Conservation (phyloP, 2,888 invertebrate genomes). For the Pseudoips prasinana region DNA sequence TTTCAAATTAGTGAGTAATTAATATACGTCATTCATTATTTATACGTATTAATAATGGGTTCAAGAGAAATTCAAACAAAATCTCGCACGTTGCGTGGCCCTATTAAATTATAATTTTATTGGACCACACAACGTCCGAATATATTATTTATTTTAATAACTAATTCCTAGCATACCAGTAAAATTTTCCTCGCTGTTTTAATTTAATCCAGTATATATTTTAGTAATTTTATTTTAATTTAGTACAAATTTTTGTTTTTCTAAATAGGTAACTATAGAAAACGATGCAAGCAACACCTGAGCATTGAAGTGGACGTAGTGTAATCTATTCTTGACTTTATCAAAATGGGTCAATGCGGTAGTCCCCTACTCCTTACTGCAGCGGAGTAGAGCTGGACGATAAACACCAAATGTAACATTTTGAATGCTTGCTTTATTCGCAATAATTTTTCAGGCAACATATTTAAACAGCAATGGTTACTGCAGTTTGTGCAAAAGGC, state of each 20-base stretch:
- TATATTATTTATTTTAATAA: too few relatives aligned
- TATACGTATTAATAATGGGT: too few relatives aligned
- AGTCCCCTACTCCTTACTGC: conserved; percentile 57
- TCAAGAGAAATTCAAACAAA: too few relatives aligned
- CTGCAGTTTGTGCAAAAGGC: neutral
- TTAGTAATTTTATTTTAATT: too few relatives aligned
- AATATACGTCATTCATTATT: too few relatives aligned
- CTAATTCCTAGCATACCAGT: too few relatives aligned
- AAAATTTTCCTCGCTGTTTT: too few relatives aligned
- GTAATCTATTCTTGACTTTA: conserved; percentile 72
- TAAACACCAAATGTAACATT: conserved; percentile 47
- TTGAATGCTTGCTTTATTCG: conserved; percentile 39
- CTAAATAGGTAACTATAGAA: conserved; percentile 27
- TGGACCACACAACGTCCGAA: too few relatives aligned
- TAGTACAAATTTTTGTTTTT: conserved; percentile 15
- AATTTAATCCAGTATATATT: too few relatives aligned
- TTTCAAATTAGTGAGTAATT: too few relatives aligned
- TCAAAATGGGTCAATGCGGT: conserved; percentile 78
- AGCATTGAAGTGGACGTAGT: conserved; percentile 53
- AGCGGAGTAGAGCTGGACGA: conserved; percentile 46
- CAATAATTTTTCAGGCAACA: neutral
- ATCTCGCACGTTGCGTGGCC: too few relatives aligned
- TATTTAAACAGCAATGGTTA: conserved; percentile 12
- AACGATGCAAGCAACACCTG: conserved; percentile 44
- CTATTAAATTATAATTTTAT: too few relatives aligned